Base-by-base conservation (phyloP, 2,113 vertebrate genomes). In the Abramis brama region DNA sequence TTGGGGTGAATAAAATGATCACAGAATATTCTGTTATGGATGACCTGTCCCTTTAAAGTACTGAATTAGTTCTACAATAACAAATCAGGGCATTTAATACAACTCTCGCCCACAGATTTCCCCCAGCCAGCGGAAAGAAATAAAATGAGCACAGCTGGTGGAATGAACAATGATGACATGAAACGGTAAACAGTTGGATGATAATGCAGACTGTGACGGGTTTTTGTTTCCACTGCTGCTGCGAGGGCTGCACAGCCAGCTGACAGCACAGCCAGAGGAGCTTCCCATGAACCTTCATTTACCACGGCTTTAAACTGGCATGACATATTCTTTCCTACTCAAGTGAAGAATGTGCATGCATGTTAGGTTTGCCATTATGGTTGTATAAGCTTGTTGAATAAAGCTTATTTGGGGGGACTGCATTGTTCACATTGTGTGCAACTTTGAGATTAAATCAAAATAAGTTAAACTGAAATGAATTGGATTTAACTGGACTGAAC, bases 271-370 rank as follows among this genome's bases (percentile, higher is more conserved):
- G 47, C 75, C 4, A 1, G 27, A 77, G 27, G 27, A 82, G 43
- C 79, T 82, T 82, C 62, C 62, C 79, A 82, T 68, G 25, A 82
- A 68, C 25, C 60, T 68, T 66, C 45, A 70, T 82, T 82, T 70
- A 33, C 25, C 79, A 68, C 75, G 5, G 25, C 27, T 33, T 77
- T 27, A 77, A 77, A 15, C 5, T 77, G 43, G 59, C 79, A 47
- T 21, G n/a, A 81, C 60, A 81, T 68, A 81, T 23, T 68, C 30
- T 47, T 68, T 62, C 43, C 57, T 45, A 79, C 6, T 43, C 59
- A 64, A 64, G 39, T 27, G 78, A 70, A 52, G 62, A 68, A 82
- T 70, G 17, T 33, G 79, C 19, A 66, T 19, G 47, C 25, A 75
- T 75, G 36, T 71, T 71, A 75, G 71, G 6, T 75, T 45, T 64